These are phyloP conservation scores for Phocoena phocoena DNA, from an alignment of 2,113 vertebrate species.

Conservation along the genomic window DNA sequence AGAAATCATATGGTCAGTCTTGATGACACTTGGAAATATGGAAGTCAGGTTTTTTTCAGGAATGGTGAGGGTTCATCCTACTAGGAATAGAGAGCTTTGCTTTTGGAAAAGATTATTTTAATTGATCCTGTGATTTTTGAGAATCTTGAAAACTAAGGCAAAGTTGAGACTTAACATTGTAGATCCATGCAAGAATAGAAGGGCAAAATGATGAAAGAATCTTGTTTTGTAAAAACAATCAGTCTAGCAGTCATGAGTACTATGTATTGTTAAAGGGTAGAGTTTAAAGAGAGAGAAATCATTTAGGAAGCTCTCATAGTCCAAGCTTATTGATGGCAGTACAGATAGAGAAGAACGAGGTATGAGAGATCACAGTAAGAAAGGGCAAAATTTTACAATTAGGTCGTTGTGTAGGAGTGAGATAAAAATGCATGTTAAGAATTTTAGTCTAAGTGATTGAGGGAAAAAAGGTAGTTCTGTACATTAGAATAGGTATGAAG, in stretches of 20 bases:
- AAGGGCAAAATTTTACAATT: not conserved
- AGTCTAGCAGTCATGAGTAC: not conserved
- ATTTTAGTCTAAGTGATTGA: not conserved
- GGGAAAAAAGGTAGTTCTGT: not conserved
- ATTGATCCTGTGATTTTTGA: not conserved
- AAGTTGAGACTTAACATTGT: not conserved
- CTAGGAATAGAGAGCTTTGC: not conserved
- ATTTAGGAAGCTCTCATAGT: not conserved
- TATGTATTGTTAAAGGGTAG: not conserved
- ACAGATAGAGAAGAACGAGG: not conserved
- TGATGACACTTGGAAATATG: not conserved
- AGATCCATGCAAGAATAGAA: not conserved
- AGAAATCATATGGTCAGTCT: not conserved
- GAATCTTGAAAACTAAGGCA: not conserved
- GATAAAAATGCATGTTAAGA: not conserved
- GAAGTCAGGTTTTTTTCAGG: slow-evolving; percentile 10
- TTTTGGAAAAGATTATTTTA: not conserved
- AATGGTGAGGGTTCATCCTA: not conserved
- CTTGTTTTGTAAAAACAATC: not conserved
- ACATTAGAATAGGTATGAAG: not conserved
- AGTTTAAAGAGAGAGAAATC: not conserved
- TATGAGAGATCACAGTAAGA: not conserved
- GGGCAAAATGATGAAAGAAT: not conserved
- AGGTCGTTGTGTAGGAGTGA: not conserved
- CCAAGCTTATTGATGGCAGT: not conserved